Conservation (phyloP, 2,888 invertebrate genomes). For the Eupithecia vulgata region DNA sequence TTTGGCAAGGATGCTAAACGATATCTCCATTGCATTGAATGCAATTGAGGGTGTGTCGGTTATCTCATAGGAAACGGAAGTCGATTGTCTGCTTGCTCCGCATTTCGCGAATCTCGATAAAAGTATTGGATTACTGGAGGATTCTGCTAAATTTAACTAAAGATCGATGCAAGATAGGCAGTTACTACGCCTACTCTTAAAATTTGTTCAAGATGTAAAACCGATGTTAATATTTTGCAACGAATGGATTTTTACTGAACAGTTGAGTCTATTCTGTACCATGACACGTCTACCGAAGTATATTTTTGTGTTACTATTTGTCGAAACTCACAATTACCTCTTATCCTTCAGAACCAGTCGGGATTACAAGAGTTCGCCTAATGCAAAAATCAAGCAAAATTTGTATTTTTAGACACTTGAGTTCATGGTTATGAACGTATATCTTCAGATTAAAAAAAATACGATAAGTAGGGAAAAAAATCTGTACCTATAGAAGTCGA, state of each 20-base stretch:
- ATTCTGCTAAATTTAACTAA: conserved; percentile 39
- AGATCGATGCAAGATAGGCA: conserved; percentile 12
- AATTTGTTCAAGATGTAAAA: not conserved
- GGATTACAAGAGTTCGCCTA: no score
- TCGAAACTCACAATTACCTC: no score
- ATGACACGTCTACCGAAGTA: not conserved
- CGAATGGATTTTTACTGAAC: not conserved
- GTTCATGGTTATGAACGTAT: no score
- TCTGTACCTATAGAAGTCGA: no score
- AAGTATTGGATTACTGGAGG: conserved; percentile 70
- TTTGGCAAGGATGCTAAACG: conserved; percentile 29
- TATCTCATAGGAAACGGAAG: conserved; percentile 80
- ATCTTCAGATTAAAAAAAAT: no score
- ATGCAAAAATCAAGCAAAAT: no score
- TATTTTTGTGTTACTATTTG: no score
- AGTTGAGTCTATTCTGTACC: not conserved
- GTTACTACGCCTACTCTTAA: conserved; percentile 8
- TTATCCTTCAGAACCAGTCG: no score
- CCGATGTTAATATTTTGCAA: not conserved
- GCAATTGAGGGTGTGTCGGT: conserved; percentile 67
- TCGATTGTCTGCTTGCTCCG: conserved; percentile 70
- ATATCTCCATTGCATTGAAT: conserved; percentile 46
- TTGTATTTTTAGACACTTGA: no score
- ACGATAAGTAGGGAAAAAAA: no score
- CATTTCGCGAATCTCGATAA: conserved; percentile 52